A percentile compares a stretch with the other conserved stretches of the same genome.
These are phyloP conservation scores for Sarcophaga variegata DNA, from an alignment of 2,888 invertebrate species.

Conservation along the genomic window DNA sequence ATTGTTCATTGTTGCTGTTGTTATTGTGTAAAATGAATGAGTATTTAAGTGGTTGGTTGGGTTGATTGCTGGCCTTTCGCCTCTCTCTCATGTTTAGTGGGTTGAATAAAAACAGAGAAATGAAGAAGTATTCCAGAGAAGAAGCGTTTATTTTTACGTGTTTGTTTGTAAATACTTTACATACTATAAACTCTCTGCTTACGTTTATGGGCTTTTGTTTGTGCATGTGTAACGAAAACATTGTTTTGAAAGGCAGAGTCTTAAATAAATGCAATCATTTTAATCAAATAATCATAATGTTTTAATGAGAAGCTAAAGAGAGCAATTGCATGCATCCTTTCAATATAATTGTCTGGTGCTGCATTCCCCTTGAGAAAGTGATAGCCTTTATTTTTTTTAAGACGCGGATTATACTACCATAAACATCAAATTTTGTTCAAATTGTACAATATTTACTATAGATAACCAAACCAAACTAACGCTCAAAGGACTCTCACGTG, in stretches of 20 bases:
- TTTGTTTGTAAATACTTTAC: constrained; percentile 17
- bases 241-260: background rate
- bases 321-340: too few species aligned
- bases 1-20: background rate
- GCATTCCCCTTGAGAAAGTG: too few species aligned
- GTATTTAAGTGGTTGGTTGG: background rate
- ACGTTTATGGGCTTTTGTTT: constrained; percentile 14
- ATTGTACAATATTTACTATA: too few species aligned
- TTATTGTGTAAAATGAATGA: background rate
- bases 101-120: constrained; percentile 6
- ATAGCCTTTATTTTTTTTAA: too few species aligned
- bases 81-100: constrained; percentile 1
- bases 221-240: background rate
- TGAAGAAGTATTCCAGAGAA: background rate
- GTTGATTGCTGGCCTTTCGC: constrained; percentile 16
- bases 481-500: too few species aligned
- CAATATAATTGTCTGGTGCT: too few species aligned
- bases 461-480: too few species aligned
- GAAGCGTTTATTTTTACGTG: constrained; percentile 5
- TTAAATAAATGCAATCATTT: background rate
- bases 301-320: too few species aligned
- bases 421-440: too few species aligned
- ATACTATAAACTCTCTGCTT: constrained; percentile 37
- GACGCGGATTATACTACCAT: too few species aligned
- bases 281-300: too few species aligned